These are phyloP conservation scores for Plectrocnemia conspersa DNA, from an alignment of 1,140 invertebrate genomes.

Conservation along the genomic window DNA sequence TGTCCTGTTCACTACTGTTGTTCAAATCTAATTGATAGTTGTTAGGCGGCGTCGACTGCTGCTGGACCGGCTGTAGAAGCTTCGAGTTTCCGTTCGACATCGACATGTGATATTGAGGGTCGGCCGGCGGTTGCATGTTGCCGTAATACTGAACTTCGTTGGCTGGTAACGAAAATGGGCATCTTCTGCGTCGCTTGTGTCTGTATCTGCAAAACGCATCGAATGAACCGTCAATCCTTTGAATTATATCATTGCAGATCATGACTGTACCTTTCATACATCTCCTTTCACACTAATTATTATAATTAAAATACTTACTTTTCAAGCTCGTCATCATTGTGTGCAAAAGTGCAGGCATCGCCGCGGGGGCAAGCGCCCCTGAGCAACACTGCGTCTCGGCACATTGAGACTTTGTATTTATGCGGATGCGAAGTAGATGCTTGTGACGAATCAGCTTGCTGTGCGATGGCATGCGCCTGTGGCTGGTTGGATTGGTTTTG, in stretches of 20 bases:
- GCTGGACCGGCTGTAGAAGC: neutral
- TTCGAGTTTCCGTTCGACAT: conserved; percentile 20
- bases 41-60: neutral
- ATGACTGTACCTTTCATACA: no score
- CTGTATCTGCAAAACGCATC: conserved; percentile 54
- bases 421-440: conserved; percentile 59
- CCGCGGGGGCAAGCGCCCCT: conserved; percentile 79
- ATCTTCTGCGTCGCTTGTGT: conserved; percentile 58
- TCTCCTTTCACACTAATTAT: no score
- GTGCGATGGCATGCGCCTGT: conserved; percentile 1
- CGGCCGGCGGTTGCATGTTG: conserved; percentile 15
- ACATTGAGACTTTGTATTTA: conserved; percentile 90
- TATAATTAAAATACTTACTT: conserved; percentile 63
- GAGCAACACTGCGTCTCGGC: conserved; percentile 69
- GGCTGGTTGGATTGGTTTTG: conserved; percentile 1
- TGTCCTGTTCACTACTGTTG: conserved; percentile 12
- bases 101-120: conserved; percentile 19
- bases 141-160: conserved; percentile 10
- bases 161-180: no score
- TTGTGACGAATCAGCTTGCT: conserved; percentile 30
- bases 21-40: no score
- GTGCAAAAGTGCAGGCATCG: conserved; percentile 85
- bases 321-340: conserved; percentile 86
- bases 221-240: no score
- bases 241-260: no score